Conservation (phyloP, 2,888 invertebrate species). For the Phengaris arion region DNA sequence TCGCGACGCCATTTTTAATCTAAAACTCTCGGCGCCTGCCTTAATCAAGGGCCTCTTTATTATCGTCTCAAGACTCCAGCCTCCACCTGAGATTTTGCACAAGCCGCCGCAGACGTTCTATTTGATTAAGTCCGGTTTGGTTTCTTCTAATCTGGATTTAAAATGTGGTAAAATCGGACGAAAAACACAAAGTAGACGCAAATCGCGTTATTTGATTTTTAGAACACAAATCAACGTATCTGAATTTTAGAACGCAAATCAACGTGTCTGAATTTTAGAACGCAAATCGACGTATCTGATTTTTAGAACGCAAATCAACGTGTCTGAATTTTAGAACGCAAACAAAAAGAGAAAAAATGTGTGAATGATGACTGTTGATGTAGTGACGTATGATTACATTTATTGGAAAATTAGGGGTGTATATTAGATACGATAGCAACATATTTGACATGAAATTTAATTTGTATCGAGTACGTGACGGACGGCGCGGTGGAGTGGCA, state of each 20-base stretch:
- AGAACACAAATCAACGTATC: too few species aligned
- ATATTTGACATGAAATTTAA: neutral
- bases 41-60: neutral
- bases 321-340: too few species aligned
- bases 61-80: neutral
- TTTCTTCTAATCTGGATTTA: too few species aligned
- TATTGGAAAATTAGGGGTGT: neutral
- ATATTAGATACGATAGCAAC: neutral
- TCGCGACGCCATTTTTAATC: conserved; percentile 17
- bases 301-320: too few species aligned
- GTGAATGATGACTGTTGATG: too few species aligned
- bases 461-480: conserved; percentile 4
- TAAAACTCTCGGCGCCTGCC: neutral
- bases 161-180: too few species aligned
- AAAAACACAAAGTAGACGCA: too few species aligned
- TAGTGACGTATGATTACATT: neutral
- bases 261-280: too few species aligned
- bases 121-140: neutral
- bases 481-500: neutral
- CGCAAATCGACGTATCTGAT: too few species aligned
- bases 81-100: conserved; percentile 12
- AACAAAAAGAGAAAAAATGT: too few species aligned
- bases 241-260: too few species aligned
- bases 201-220: too few species aligned
- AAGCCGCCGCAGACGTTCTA: neutral